These are phyloP conservation scores for Electrona antarctica DNA, from an alignment of 2,113 vertebrate genomes.

Conservation along the genomic window DNA sequence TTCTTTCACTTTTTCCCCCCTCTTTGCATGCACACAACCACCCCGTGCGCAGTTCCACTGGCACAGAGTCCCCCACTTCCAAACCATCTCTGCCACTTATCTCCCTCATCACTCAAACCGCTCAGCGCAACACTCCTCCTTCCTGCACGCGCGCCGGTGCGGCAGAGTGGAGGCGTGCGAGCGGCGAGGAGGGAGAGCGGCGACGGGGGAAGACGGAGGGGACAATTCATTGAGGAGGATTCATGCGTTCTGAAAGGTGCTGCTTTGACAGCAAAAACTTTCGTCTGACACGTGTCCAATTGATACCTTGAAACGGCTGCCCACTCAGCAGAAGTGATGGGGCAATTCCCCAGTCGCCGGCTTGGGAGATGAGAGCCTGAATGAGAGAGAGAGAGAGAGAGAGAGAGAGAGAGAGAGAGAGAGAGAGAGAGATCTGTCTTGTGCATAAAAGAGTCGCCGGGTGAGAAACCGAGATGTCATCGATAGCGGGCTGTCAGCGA, in stretches of 20 bases:
- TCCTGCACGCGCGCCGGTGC: conserved; percentile 20
- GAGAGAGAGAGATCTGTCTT: conserved; percentile 15
- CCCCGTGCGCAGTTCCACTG: conserved; percentile 32
- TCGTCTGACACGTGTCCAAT: conserved; percentile 65
- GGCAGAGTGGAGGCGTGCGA: conserved; percentile 50
- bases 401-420: conserved; percentile 9
- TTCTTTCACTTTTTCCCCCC: background rate
- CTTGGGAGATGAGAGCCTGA: conserved; percentile 52
- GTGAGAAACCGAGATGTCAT: conserved; percentile 34
- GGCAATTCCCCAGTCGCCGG: conserved; percentile 61
- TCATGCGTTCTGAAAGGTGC: conserved; percentile 67
- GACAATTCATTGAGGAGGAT: conserved; percentile 55
- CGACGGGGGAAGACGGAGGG: conserved; percentile 10
- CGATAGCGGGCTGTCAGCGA: conserved; percentile 27
- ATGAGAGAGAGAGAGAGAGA: conserved; percentile 36
- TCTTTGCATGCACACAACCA: conserved; percentile 3
- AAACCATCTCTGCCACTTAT: conserved; percentile 75
- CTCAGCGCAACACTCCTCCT: conserved; percentile 52
- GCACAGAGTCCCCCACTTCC: conserved; percentile 58
- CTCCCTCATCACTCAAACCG: conserved; percentile 75
- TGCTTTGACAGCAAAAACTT: conserved; percentile 71
- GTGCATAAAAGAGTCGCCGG: background rate
- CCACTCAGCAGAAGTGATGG: conserved; percentile 71
- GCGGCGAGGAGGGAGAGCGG: conserved; percentile 25
- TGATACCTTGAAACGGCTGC: conserved; percentile 64